Percentiles rank a stretch among this genome's conserved stretches.
Conservation (phyloP, 1,140 invertebrate species). For the Popillia japonica region DNA sequence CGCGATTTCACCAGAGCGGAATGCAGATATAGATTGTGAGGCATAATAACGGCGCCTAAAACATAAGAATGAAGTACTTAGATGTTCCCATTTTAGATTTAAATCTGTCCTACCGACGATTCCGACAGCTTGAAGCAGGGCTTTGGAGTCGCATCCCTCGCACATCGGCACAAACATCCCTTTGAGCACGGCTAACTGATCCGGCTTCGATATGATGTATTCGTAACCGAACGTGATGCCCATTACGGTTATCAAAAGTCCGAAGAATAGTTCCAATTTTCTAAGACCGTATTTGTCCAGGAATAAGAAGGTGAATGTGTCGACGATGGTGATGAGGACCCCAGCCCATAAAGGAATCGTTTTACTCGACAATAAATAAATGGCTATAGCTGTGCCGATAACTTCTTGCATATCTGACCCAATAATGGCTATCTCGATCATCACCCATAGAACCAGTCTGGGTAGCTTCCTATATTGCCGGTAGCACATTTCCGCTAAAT, state of each 20-base stretch:
- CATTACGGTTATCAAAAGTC: slow-evolving; percentile 85
- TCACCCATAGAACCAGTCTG: slow-evolving; percentile 87
- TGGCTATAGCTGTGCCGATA: slow-evolving; percentile 89
- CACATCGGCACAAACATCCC: slow-evolving; percentile 89
- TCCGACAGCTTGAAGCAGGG: slow-evolving; percentile 85
- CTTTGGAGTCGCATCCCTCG: slow-evolving; percentile 71
- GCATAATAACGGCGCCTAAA: slow-evolving; percentile 91
- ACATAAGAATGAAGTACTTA: background rate
- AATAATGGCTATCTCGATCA: slow-evolving; percentile 95
- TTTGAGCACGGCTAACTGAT: slow-evolving; percentile 75
- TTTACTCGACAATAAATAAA: slow-evolving; percentile 88
- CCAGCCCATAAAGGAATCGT: slow-evolving; percentile 86
- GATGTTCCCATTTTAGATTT: background rate
- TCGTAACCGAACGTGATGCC: slow-evolving; percentile 91
- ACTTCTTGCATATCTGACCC: slow-evolving; percentile 95
- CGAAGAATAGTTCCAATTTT: slow-evolving; percentile 90
- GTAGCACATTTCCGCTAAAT: slow-evolving; percentile 86
- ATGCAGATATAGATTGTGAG: slow-evolving; percentile 94
- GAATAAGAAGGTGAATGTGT: slow-evolving; percentile 92
- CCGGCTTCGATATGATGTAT: slow-evolving; percentile 78
- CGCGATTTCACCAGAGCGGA: slow-evolving; percentile 91
- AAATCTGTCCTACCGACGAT: slow-evolving; percentile 66
- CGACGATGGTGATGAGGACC: slow-evolving; percentile 86
- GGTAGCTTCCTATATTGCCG: slow-evolving; percentile 82
- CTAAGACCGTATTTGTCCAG: slow-evolving; percentile 91